Percentiles rank a stretch among this genome's conserved stretches.
Evolutionary conservation across 2,797 vertebrate genomes (phyloP).

Genomic region (Macropus fuliginosus): DNA sequence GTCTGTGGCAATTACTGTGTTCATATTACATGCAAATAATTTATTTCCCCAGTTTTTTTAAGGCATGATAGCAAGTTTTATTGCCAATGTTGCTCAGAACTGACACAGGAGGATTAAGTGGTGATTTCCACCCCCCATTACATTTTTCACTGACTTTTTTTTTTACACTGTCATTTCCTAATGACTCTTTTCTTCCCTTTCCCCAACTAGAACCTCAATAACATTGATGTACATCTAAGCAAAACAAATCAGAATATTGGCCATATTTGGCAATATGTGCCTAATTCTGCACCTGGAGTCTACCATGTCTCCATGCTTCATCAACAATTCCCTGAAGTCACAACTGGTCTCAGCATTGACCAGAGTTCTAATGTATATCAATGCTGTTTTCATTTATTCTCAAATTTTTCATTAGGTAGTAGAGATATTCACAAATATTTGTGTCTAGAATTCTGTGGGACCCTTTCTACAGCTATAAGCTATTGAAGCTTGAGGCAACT

Average conservation of each 20-base stretch:
- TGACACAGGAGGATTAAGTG: background rate
- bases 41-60: background rate
- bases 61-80: background rate
- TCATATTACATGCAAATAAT: background rate
- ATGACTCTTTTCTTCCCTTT: background rate
- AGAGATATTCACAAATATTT: constrained; percentile 21
- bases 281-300: background rate
- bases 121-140: fast-evolving
- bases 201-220: background rate
- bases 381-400: constrained; percentile 8
- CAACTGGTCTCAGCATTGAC: background rate
- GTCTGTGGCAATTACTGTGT: background rate
- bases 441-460: background rate
- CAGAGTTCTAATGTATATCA: background rate
- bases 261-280: background rate
- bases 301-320: background rate
- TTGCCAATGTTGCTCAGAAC: background rate
- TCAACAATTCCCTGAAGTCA: too few relatives aligned
- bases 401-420: background rate
- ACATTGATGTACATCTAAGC: background rate
- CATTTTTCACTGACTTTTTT: background rate
- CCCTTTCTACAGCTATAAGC: background rate
- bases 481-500: background rate
- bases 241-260: background rate
- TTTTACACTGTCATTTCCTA: background rate